Evolutionary conservation across 2,888 invertebrate genomes (phyloP), one percentile per base, ranked within the genome.

Genomic region (Caradrina clavipalpis): DNA sequence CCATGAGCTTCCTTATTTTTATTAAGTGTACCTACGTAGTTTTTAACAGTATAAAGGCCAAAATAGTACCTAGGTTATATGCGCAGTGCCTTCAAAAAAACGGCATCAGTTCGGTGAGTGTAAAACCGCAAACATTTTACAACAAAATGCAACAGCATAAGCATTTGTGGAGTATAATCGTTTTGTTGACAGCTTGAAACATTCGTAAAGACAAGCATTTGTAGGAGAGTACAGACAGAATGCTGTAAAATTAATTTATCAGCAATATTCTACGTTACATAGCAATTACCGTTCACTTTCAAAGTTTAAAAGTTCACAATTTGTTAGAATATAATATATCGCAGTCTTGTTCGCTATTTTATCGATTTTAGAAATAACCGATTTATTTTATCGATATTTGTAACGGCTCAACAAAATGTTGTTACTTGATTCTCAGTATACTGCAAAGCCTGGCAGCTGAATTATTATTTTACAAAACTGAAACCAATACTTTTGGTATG

Each of bases 361-460:
- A 42, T 19, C 17, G 17, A 2, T 61, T n/a, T 7, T 22, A 45
- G 17, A 45, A 45, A 17, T 49, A 49, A 10, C 47, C 5, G 6
- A 50, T 5, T n/a, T 19, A 35, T 49, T 64, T 15, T 15, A 49
- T 10, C 3, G 35, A 49, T 49, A 50, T 26, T 17, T 39, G 17
- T 21, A 42, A 51, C 39, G 42, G 42, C 31, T 45, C 4, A 22
- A 19, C 8, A 35, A 54, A 15, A 3, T n/a, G 7, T n/a, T n/a
- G 7, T 2, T n/a, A 58, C 8, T 42, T 22, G 62, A 45, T 61
- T 72, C 10, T 31, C 17, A 61, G 22, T 72, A 22, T 26, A 39
- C 13, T 51, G 21, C 21, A 42, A 31, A 42, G 42, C 39, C 39
- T 39, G 35, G 22, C 35, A 22, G 22, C 26, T 45, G 45, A 45